Evolutionary conservation across 2,113 vertebrate genomes (phyloP), one percentile per base, ranked within the genome.

Genomic region (Chlamydotis undulata): DNA sequence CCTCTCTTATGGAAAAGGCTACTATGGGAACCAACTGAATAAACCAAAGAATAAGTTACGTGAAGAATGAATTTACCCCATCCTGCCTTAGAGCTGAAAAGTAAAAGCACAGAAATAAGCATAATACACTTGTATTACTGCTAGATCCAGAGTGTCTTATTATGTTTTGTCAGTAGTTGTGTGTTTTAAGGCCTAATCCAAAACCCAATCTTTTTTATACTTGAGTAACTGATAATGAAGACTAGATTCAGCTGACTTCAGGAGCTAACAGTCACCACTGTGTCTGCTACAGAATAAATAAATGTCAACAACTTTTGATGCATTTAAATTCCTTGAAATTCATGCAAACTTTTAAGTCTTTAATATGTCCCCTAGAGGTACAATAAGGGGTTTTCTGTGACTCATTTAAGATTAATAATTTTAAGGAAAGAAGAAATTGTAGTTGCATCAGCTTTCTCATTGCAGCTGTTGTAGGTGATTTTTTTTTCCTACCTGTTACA

Each of bases 281-380:
- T 85, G 61, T 82, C 35, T 75, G 37, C 56, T 84, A 41, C 31
- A 28, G 35, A 84, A 70, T 63, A 71, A 82, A 81, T 37, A 68
- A 64, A 60, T 16, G 19, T 57, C 84, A 91, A 53, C 33, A 77
- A 55, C 29, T 83, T 94, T 41, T 63, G 52, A 87, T 90, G 45
- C 19, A 16, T 93, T 95, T 74, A 92, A 90, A 91, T 78, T 71
- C 73, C 28, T 90, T 94, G 33, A 95, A 96, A 91, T 73, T 94
- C 23, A 19, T 63, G 28, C 76, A 88, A 52, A 61, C 12, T 83
- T 95, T 82, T 69, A 89, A 92, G 35, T 33, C 14, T 93, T 77
- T 93, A 55, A 9, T 56, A 77, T 63, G 25, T 85, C 13, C 31
- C 31, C 35, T 83, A 65, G 33, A 69, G 18, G 63, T 52, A 21